Evolutionary conservation across 2,888 invertebrate species (phyloP).

Genomic region (Brenthis ino): DNA sequence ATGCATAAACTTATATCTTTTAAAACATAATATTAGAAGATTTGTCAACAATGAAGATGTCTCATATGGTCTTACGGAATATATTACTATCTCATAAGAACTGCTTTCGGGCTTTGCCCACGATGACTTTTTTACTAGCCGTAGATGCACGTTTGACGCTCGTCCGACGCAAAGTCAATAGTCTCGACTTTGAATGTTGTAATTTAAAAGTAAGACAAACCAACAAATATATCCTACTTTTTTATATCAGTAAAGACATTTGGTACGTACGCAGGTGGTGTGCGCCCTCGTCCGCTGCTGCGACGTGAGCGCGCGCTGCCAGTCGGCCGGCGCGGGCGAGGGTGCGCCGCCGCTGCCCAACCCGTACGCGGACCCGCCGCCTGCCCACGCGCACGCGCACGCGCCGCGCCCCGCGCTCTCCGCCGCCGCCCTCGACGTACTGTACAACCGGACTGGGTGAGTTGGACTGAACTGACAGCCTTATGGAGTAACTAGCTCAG

Average conservation of each 20-base stretch:
- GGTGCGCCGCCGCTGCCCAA: slow-evolving; percentile 84
- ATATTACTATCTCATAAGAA: neutral
- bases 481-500: too few relatives aligned
- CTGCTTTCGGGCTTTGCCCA: too few relatives aligned
- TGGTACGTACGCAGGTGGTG: slow-evolving; percentile 80
- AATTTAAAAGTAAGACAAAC: too few relatives aligned
- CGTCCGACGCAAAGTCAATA: too few relatives aligned
- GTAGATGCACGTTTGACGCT: too few relatives aligned
- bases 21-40: too few relatives aligned
- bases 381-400: slow-evolving; percentile 42
- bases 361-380: slow-evolving; percentile 88
- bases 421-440: slow-evolving; percentile 87
- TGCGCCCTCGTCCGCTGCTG: slow-evolving; percentile 95
- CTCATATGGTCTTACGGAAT: neutral
- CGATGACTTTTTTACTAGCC: too few relatives aligned
- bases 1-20: too few relatives aligned
- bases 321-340: slow-evolving; percentile 77
- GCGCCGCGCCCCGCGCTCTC: slow-evolving; percentile 39
- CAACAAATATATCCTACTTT: too few relatives aligned
- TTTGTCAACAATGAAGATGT: too few relatives aligned
- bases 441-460: slow-evolving; percentile 91
- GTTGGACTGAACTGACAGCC: slow-evolving; percentile 29
- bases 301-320: slow-evolving; percentile 89
- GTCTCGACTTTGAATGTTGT: too few relatives aligned
- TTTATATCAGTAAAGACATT: too few relatives aligned